Conservation (phyloP, 1,140 invertebrate species). For the Cotesia vestalis region DNA sequence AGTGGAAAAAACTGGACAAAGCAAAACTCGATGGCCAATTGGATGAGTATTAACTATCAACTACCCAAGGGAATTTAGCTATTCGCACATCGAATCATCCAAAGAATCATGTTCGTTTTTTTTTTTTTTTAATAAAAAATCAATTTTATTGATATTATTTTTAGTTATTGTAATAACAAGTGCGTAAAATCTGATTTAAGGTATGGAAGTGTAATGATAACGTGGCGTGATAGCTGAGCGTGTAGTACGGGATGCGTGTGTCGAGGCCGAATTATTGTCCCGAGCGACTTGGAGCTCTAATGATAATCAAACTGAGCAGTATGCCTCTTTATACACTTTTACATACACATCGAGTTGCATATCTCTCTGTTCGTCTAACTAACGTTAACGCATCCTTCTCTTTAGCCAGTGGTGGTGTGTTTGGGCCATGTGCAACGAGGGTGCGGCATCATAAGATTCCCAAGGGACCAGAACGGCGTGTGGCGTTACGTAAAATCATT, state of each 20-base stretch:
- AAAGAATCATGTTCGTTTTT: too few relatives aligned
- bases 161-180: neutral
- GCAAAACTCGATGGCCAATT: conserved; percentile 57
- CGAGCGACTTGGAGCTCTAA: conserved; percentile 49
- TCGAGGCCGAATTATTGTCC: conserved; percentile 28
- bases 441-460: conserved; percentile 62
- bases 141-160: conserved; percentile 8
- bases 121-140: conserved; percentile 3
- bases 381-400: too few relatives aligned
- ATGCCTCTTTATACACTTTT: conserved; percentile 34
- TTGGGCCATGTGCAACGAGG: conserved; percentile 66
- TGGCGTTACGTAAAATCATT: conserved; percentile 67
- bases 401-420: neutral
- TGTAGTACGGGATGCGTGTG: conserved; percentile 41
- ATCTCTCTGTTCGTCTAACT: too few relatives aligned
- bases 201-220: conserved; percentile 39
- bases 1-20: conserved; percentile 51
- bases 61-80: conserved; percentile 51
- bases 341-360: too few relatives aligned
- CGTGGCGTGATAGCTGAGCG: conserved; percentile 35
- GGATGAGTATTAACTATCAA: conserved; percentile 56
- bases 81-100: neutral
- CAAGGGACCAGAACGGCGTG: conserved; percentile 54
- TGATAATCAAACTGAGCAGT: conserved; percentile 57
- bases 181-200: conserved; percentile 35